A percentile compares a stretch with the other conserved stretches of the same genome.
These are phyloP conservation scores for Arenaria interpres DNA, from an alignment of 2,113 vertebrate species.

Conservation along the genomic window DNA sequence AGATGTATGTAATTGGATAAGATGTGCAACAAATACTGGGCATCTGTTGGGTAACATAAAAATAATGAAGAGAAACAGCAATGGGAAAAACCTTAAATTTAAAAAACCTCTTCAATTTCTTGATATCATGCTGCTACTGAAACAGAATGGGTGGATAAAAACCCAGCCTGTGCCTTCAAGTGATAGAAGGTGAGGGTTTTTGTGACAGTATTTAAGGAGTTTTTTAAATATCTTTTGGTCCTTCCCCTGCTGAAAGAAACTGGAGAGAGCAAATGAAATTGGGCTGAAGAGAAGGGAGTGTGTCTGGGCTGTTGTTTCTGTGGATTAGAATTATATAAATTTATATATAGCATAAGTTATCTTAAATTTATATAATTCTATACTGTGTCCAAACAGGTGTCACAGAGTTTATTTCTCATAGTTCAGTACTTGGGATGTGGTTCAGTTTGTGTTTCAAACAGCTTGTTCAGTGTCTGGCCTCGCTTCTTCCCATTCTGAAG, in stretches of 20 bases:
- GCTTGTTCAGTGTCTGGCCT: background rate
- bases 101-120: background rate
- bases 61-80: conserved; percentile 13
- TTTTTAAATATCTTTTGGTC: background rate
- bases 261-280: background rate
- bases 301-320: background rate
- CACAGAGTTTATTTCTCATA: background rate
- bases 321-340: background rate
- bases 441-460: background rate
- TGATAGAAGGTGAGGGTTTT: background rate
- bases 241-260: background rate
- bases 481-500: conserved; percentile 14
- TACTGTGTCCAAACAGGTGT: background rate
- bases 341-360: background rate
- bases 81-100: background rate
- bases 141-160: background rate
- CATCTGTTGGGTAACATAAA: conserved; percentile 17
- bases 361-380: background rate
- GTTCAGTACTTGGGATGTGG: background rate
- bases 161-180: background rate
- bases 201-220: background rate
- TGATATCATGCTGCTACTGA: background rate
- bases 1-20: background rate
- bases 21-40: background rate
- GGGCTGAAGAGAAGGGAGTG: background rate